Evolutionary conservation across 2,797 vertebrate genomes (phyloP).

Genomic region (Gambusia yucatana): DNA sequence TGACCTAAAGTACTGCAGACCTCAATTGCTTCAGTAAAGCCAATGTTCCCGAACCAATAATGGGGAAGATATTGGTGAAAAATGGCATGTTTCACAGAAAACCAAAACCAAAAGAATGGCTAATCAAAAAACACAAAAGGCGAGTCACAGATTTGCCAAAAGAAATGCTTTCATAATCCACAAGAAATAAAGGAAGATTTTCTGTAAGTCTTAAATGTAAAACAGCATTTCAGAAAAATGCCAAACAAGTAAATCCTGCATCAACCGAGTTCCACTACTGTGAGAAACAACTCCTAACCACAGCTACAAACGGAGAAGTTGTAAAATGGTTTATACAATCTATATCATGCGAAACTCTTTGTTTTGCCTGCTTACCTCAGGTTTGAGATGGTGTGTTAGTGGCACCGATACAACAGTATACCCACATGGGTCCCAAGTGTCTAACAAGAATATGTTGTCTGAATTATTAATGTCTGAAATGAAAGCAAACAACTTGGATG

Average conservation of each 20-base stretch:
- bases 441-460: constrained; percentile 22
- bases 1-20: background rate
- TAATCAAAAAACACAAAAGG: background rate
- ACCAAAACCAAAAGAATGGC: background rate
- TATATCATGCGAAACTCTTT: background rate
- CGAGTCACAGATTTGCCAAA: background rate
- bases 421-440: background rate
- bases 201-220: background rate
- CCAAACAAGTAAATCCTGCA: background rate
- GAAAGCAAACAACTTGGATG: constrained; percentile 45
- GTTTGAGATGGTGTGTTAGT: constrained; percentile 19
- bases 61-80: background rate
- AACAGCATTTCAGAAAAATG: background rate
- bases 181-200: background rate
- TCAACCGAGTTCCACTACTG: background rate
- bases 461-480: constrained; percentile 54
- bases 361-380: background rate
- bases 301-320: background rate
- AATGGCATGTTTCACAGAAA: background rate
- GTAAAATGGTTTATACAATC: background rate
- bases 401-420: constrained; percentile 1
- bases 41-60: background rate
- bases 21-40: background rate
- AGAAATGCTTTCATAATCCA: background rate
- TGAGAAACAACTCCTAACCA: background rate